A percentile compares a stretch with the other conserved stretches of the same genome.
phyloP scores from a whole-genome alignment of 2,797 vertebrate species.

The Macroramphosus scolopax region DNA sequence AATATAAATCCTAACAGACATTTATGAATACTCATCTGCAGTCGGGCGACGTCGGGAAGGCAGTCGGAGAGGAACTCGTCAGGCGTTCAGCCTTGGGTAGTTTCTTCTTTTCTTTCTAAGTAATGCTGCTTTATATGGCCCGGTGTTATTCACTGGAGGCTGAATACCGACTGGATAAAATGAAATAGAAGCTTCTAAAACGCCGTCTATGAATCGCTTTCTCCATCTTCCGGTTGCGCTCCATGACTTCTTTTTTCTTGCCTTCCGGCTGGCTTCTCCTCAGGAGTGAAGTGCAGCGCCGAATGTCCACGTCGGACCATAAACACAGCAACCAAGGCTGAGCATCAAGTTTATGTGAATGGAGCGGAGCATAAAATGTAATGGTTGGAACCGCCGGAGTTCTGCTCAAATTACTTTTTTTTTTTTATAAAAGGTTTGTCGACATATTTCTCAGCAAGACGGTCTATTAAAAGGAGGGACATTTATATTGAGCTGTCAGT shows the following conservation, averaged over 20 bases:
- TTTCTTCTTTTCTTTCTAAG: slow-evolving; percentile 65
- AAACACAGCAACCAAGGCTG: slow-evolving; percentile 73
- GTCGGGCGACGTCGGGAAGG: slow-evolving; percentile 41
- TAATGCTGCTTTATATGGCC: slow-evolving; percentile 56
- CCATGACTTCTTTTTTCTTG: slow-evolving; percentile 63
- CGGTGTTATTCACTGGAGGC: slow-evolving; percentile 60
- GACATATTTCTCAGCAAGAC: slow-evolving; percentile 67
- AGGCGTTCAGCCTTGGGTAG: slow-evolving; percentile 51
- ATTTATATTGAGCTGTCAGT: slow-evolving; percentile 70
- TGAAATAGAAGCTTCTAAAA: slow-evolving; percentile 77
- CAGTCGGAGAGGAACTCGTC: slow-evolving; percentile 38
- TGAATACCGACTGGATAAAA: slow-evolving; percentile 65
- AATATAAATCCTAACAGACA: slow-evolving; percentile 71
- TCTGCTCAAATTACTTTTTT: slow-evolving; percentile 67
- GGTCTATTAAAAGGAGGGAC: slow-evolving; percentile 68
- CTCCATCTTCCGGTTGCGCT: slow-evolving; percentile 52
- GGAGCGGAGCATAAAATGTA: slow-evolving; percentile 75
- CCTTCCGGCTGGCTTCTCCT: slow-evolving; percentile 67
- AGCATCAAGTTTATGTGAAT: slow-evolving; percentile 75
- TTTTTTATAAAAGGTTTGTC: slow-evolving; percentile 58
- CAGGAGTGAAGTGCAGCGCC: slow-evolving; percentile 64
- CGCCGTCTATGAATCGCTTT: slow-evolving; percentile 71
- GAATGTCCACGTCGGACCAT: slow-evolving; percentile 70
- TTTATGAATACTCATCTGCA: slow-evolving; percentile 69
- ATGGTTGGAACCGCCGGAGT: slow-evolving; percentile 71